Evolutionary conservation across 2,797 vertebrate genomes (phyloP).

Genomic region (Mareca penelope): DNA sequence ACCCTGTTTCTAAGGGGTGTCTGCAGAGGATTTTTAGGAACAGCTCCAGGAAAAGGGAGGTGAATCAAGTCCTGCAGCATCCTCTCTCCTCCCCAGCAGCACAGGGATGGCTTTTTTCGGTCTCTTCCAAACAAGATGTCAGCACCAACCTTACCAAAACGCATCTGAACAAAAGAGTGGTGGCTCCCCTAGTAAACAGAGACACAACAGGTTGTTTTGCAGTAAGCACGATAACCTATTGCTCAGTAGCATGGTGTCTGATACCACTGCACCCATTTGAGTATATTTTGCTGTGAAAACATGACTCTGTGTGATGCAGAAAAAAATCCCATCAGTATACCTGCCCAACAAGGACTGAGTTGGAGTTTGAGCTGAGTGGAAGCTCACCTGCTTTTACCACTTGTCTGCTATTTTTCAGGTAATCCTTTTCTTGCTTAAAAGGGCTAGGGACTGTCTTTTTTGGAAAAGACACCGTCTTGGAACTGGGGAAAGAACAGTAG

Average conservation of each 20-base stretch:
- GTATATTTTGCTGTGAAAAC: background rate
- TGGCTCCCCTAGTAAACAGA: rapidly evolving
- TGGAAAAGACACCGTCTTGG: background rate
- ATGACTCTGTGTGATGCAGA: background rate
- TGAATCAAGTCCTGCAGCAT: background rate
- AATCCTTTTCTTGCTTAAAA: background rate
- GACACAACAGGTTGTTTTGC: background rate
- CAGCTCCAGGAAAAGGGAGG: background rate
- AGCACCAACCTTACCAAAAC: background rate
- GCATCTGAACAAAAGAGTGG: background rate
- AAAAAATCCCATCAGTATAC: background rate
- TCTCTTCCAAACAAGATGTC: background rate
- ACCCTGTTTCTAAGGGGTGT: rapidly evolving
- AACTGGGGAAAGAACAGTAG: background rate
- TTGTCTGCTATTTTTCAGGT: background rate
- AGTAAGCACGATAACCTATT: background rate
- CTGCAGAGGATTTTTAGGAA: background rate
- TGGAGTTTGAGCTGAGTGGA: background rate
- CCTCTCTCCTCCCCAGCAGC: rapidly evolving
- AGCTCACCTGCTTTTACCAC: background rate
- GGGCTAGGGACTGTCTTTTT: background rate
- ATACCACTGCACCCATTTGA: background rate
- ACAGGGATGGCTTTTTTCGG: background rate
- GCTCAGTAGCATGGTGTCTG: background rate
- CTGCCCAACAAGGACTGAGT: background rate